Conservation (phyloP, 2,888 invertebrate genomes). For the Caenorhabditis afra region DNA sequence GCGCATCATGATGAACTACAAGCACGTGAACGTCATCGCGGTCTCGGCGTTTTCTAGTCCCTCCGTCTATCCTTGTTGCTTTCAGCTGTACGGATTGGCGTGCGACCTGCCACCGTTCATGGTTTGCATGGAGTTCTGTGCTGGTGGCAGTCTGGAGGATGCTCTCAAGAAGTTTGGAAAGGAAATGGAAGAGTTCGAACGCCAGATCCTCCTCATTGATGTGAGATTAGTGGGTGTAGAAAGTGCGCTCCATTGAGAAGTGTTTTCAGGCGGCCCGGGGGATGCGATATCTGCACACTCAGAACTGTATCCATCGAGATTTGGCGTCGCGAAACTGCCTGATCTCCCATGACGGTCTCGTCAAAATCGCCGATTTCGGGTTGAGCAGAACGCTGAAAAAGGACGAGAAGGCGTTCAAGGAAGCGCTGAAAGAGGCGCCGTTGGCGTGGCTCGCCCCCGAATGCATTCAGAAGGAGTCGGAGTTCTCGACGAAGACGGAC, state of each 20-base stretch:
- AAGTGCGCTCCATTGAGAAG: too few relatives aligned
- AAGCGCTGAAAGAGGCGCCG: constrained; percentile 56
- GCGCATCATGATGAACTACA: constrained; percentile 68
- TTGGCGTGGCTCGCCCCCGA: constrained; percentile 72
- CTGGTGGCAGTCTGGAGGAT: constrained; percentile 65
- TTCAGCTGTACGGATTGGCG: constrained; percentile 92
- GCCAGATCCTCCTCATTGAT: constrained; percentile 47
- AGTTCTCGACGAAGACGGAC: constrained; percentile 68
- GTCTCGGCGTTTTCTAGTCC: constrained; percentile 13
- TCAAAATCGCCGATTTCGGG: constrained; percentile 81
- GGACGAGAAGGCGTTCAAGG: constrained; percentile 50
- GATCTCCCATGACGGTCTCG: constrained; percentile 64
- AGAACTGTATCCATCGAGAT: constrained; percentile 90
- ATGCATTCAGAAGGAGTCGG: constrained; percentile 62
- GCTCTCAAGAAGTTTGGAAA: constrained; percentile 62
- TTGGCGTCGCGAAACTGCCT: constrained; percentile 90
- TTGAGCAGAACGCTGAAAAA: constrained; percentile 61
- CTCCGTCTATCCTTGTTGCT: neutral
- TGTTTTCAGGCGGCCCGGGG: constrained; percentile 85
- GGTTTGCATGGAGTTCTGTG: constrained; percentile 97
- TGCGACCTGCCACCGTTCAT: constrained; percentile 98
- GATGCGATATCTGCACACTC: constrained; percentile 89
- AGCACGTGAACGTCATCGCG: constrained; percentile 66
- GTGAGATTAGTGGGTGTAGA: constrained; percentile 13
- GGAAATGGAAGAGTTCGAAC: constrained; percentile 55